Conservation (phyloP, 2,113 vertebrate species). For the Daphoenositta chrysoptera region DNA sequence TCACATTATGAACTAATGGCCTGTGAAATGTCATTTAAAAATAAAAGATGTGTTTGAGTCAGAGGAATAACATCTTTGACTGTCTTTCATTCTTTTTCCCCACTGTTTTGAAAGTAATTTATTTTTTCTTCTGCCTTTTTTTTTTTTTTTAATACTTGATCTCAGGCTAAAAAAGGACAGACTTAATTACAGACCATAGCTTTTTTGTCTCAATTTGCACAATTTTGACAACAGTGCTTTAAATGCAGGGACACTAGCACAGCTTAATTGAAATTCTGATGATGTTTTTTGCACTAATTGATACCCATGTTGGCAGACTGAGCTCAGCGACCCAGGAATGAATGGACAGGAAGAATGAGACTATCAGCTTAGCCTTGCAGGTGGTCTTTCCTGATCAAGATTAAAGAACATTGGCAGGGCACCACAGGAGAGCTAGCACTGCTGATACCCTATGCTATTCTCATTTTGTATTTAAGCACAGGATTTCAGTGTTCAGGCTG, state of each 20-base stretch:
- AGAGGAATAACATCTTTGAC: constrained; percentile 36
- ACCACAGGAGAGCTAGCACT: constrained; percentile 36
- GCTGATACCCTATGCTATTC: constrained; percentile 26
- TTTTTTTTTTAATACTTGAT: not conserved
- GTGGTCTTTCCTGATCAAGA: constrained; percentile 60
- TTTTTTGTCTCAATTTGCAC: constrained; percentile 51
- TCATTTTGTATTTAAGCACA: constrained; percentile 21
- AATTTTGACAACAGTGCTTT: constrained; percentile 56
- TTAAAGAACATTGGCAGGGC: constrained; percentile 50
- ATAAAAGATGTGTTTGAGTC: constrained; percentile 53
- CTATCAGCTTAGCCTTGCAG: constrained; percentile 62
- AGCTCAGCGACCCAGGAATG: constrained; percentile 60
- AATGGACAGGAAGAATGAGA: constrained; percentile 66
- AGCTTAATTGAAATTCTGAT: constrained; percentile 63
- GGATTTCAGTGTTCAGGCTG: constrained; percentile 34
- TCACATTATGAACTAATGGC: constrained; percentile 55
- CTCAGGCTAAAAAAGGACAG: not conserved
- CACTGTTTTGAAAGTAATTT: constrained; percentile 40
- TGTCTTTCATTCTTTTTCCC: not conserved
- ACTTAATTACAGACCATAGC: constrained; percentile 38
- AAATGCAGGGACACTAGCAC: constrained; percentile 7
- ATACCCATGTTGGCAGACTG: constrained; percentile 60
- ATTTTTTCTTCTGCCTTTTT: not conserved
- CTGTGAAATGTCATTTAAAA: constrained; percentile 57
- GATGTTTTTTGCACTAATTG: constrained; percentile 58